Percentiles rank a stretch among this genome's conserved stretches.
Conservation (phyloP, 30 jellyfish, hydroid and myxozoan species). For the Rhopilema esculentum region DNA sequence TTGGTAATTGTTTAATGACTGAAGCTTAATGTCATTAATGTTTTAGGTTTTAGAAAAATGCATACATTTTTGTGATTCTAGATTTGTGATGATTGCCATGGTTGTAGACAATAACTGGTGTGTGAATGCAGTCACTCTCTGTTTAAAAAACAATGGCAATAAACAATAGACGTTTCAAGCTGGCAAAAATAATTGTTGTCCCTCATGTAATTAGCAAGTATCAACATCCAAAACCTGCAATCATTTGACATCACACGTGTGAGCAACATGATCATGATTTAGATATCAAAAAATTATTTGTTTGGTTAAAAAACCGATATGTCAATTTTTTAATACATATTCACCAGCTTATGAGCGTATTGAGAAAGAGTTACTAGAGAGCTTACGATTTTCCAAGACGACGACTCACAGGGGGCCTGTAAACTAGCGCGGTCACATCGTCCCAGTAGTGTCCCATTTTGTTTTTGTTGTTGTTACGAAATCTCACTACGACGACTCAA, state of each 20-base stretch:
- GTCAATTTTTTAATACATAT: background rate
- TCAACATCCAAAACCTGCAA: slow-evolving; percentile 8
- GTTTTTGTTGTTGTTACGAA: background rate
- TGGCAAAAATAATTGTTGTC: background rate
- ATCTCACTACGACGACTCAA: background rate
- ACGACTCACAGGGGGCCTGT: background rate
- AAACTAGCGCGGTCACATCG: background rate
- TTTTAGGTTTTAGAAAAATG: background rate
- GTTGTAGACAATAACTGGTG: slow-evolving; percentile 8
- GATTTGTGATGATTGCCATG: background rate
- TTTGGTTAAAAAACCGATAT: background rate
- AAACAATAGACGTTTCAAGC: background rate
- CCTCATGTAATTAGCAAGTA: slow-evolving; percentile 1
- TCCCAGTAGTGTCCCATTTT: background rate
- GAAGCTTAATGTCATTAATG: slow-evolving; percentile 1
- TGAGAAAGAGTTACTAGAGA: slow-evolving; percentile 18
- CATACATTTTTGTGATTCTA: background rate
- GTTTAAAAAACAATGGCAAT: background rate
- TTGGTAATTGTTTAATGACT: slow-evolving; percentile 9
- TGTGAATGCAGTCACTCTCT: slow-evolving; percentile 14
- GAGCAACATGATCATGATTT: slow-evolving; percentile 14
- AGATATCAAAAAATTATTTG: background rate
- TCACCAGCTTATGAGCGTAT: slow-evolving; percentile 18
- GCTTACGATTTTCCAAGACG: background rate
- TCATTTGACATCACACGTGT: slow-evolving; percentile 9